These are phyloP conservation scores for Diachasma alloeum DNA, from an alignment of 1,140 invertebrate species.

Conservation along the genomic window DNA sequence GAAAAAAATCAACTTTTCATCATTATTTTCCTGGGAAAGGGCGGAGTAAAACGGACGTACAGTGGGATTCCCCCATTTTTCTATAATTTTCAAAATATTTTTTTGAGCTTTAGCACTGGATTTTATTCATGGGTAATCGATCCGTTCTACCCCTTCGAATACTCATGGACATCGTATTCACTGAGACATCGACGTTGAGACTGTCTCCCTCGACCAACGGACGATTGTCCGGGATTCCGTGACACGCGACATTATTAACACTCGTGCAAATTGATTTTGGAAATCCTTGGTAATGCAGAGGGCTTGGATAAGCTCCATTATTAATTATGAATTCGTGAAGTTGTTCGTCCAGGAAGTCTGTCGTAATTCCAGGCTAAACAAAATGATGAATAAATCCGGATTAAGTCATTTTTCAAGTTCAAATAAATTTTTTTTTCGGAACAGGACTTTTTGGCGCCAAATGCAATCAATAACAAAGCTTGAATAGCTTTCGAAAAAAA, in stretches of 20 bases:
- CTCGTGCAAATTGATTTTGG: slow-evolving; percentile 96
- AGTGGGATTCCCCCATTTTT: no score
- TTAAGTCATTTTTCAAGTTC: neutral
- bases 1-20: slow-evolving; percentile 40
- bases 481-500: no score
- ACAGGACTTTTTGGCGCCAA: no score
- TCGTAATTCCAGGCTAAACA: slow-evolving; percentile 81
- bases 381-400: neutral
- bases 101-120: no score
- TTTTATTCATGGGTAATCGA: no score
- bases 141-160: no score
- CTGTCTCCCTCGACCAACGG: slow-evolving; percentile 86
- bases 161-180: slow-evolving; percentile 59
- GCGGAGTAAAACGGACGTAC: no score
- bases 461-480: no score
- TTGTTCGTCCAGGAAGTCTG: slow-evolving; percentile 84
- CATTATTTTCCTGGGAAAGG: neutral
- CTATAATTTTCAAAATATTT: no score
- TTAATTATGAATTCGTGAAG: slow-evolving; percentile 77
- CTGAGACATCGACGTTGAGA: slow-evolving; percentile 91
- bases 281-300: slow-evolving; percentile 84
- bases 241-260: slow-evolving; percentile 93
- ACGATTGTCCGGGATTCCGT: slow-evolving; percentile 92
- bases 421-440: no score
- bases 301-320: slow-evolving; percentile 87